Conservation (phyloP, 2,888 invertebrate species). For the Mamestra brassicae region DNA sequence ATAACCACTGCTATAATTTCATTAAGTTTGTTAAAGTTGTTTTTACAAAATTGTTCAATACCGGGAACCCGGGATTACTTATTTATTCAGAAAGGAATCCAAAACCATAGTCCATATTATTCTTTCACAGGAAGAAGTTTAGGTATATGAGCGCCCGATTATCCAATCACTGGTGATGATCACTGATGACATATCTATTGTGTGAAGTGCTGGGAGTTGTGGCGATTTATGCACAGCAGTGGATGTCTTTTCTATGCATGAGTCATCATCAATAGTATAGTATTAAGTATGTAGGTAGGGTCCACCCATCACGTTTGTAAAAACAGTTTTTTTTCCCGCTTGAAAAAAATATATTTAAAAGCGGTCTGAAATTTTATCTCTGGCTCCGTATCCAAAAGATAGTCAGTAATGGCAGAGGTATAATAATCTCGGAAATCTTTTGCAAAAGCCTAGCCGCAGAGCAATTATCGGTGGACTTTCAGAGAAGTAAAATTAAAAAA, state of each 20-base stretch:
- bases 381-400: neutral
- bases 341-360: neutral
- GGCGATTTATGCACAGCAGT: neutral
- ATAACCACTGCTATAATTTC: no score
- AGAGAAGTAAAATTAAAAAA: conserved; percentile 2
- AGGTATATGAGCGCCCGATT: no score
- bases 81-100: no score
- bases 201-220: neutral
- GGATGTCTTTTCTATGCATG: neutral
- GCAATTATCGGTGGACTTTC: conserved; percentile 21
- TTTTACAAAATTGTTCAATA: no score
- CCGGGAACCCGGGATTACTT: no score
- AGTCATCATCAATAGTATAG: neutral
- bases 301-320: neutral
- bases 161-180: no score
- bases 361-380: neutral
- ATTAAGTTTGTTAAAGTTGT: no score
- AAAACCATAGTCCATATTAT: no score
- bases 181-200: no score
- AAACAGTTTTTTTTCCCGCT: neutral
- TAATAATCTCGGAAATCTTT: conserved; percentile 1
- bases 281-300: neutral
- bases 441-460: neutral
- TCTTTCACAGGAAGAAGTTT: no score
- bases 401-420: neutral